phyloP scores from a whole-genome alignment of 2,888 invertebrate genomes.

The Meghimatium bilineatum region DNA sequence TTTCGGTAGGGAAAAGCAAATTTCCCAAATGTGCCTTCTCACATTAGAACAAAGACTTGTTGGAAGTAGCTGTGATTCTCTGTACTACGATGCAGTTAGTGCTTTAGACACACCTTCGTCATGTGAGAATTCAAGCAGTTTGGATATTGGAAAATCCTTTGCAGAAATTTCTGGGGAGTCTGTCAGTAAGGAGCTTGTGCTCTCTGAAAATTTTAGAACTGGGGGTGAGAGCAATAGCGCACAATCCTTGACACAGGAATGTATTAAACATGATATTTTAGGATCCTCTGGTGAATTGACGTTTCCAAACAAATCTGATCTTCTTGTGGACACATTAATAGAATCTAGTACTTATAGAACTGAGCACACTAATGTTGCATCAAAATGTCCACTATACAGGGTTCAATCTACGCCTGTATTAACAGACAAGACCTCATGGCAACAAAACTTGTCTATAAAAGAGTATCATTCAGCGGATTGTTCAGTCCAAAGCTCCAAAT shows the following conservation, averaged over 20 bases:
- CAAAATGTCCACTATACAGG: background rate
- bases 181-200: background rate
- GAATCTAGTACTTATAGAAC: background rate
- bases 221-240: background rate
- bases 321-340: background rate
- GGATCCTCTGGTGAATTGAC: background rate
- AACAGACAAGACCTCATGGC: background rate
- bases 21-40: background rate
- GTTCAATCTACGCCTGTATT: background rate
- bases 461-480: no score
- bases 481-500: background rate
- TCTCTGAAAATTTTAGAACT: background rate
- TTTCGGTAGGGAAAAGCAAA: background rate
- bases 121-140: background rate
- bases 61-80: conserved; percentile 22
- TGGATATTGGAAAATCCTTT: background rate
- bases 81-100: conserved; percentile 29
- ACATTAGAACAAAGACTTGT: background rate
- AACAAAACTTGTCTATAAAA: background rate
- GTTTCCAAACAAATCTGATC: no score
- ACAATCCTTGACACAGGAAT: background rate
- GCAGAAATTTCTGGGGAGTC: background rate
- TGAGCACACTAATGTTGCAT: background rate
- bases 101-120: background rate
- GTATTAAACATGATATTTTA: no score